These are phyloP conservation scores for Lithophane leautieri DNA, from an alignment of 2,888 invertebrate species.

Conservation along the genomic window DNA sequence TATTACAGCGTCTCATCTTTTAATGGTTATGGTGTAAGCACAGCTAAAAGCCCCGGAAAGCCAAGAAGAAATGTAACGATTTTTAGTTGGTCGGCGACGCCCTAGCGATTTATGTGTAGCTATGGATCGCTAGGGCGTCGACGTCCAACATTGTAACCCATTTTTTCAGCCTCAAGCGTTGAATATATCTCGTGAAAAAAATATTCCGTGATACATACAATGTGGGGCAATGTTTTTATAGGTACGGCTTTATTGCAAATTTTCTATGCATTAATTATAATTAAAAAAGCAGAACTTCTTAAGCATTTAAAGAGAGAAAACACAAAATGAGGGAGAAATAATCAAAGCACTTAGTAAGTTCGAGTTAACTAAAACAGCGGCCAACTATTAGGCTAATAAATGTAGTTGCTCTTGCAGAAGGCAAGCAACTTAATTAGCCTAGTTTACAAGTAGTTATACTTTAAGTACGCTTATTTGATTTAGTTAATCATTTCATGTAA, in stretches of 20 bases:
- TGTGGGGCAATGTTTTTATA: background rate
- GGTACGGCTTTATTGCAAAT: background rate
- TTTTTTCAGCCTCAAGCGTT: slow-evolving; percentile 48
- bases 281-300: slow-evolving; percentile 9
- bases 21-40: slow-evolving; percentile 6
- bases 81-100: slow-evolving; percentile 31
- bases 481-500: slow-evolving; percentile 25
- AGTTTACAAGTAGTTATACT: slow-evolving; percentile 47
- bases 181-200: slow-evolving; percentile 44
- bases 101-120: too few relatives aligned
- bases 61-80: slow-evolving; percentile 47
- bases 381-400: slow-evolving; percentile 45
- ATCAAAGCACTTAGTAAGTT: slow-evolving; percentile 39
- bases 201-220: slow-evolving; percentile 6
- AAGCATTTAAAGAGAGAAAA: slow-evolving; percentile 15
- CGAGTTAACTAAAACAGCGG: slow-evolving; percentile 46
- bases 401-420: slow-evolving; percentile 48
- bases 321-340: slow-evolving; percentile 32
- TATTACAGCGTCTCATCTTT: background rate
- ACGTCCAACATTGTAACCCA: slow-evolving; percentile 52
- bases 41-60: background rate
- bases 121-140: slow-evolving; percentile 39
- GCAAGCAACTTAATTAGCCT: slow-evolving; percentile 59
- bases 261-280: background rate
- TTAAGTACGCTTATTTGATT: slow-evolving; percentile 39